phyloP scores from a whole-genome alignment of 2,797 vertebrate genomes.

The Vultur gryphus region DNA sequence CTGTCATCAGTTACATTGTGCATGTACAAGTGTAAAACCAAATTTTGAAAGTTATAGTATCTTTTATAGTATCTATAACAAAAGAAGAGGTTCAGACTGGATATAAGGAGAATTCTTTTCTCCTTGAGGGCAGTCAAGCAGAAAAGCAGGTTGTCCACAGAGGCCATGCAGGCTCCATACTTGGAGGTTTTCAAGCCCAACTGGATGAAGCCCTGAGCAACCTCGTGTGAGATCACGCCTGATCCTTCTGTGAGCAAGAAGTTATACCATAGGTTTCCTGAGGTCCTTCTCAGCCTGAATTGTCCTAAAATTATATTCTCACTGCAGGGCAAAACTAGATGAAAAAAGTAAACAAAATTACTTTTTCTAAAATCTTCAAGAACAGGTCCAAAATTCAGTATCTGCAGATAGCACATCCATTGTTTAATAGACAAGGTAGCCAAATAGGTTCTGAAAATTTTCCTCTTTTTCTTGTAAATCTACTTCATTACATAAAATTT shows the following conservation, averaged over 20 bases:
- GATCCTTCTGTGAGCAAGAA: neutral
- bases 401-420: neutral
- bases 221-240: accelerated
- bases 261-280: neutral
- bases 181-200: neutral
- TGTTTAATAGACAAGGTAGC: neutral
- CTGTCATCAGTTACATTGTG: neutral
- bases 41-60: neutral
- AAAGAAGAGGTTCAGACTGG: neutral
- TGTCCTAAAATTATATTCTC: neutral
- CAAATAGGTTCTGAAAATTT: neutral
- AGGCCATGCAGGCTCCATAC: neutral
- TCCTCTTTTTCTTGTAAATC: neutral
- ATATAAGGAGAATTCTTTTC: neutral
- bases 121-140: neutral
- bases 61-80: neutral
- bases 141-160: neutral
- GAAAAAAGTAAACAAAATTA: neutral
- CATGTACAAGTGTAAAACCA: neutral
- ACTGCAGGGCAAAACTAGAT: neutral
- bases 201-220: neutral
- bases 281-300: neutral
- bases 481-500: neutral
- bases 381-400: neutral
- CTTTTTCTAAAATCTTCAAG: neutral